These are phyloP conservation scores for Sciurus niger DNA, from an alignment of 2,113 vertebrate species.

Conservation along the genomic window DNA sequence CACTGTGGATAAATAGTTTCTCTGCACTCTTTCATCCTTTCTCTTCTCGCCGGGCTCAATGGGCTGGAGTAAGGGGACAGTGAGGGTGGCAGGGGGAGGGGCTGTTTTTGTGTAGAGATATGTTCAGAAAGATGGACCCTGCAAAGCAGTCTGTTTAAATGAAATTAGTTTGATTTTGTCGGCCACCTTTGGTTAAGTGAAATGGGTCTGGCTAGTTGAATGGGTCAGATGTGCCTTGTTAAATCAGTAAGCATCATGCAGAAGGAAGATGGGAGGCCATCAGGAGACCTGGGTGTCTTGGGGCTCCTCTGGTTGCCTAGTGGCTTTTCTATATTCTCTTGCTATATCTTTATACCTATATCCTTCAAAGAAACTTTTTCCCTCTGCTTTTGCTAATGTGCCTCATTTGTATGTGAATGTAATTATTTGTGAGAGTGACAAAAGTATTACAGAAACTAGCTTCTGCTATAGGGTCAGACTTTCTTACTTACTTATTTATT, in stretches of 20 bases:
- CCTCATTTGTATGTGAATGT: background rate
- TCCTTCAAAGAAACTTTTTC: background rate
- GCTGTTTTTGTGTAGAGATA: background rate
- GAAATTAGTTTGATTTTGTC: slow-evolving; percentile 17
- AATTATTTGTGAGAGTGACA: background rate
- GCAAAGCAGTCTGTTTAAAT: background rate
- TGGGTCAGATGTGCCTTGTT: background rate
- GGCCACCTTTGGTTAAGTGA: background rate
- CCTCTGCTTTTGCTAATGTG: background rate
- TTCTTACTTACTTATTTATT: background rate
- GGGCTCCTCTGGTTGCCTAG: background rate
- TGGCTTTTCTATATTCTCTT: background rate
- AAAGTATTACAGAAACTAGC: background rate
- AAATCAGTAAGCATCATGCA: background rate
- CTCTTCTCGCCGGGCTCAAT: background rate
- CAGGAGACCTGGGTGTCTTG: background rate
- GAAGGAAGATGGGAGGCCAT: background rate
- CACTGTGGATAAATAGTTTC: background rate
- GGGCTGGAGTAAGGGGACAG: background rate
- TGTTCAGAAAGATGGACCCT: background rate
- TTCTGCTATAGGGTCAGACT: background rate
- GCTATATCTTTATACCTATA: background rate
- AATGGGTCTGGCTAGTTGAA: background rate
- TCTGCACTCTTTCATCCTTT: background rate
- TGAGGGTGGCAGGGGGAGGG: too few species aligned